Percentiles rank a stretch among this genome's conserved stretches.
These are phyloP conservation scores for Tamandua tetradactyla DNA, from an alignment of 2,797 vertebrate genomes.

Conservation along the genomic window DNA sequence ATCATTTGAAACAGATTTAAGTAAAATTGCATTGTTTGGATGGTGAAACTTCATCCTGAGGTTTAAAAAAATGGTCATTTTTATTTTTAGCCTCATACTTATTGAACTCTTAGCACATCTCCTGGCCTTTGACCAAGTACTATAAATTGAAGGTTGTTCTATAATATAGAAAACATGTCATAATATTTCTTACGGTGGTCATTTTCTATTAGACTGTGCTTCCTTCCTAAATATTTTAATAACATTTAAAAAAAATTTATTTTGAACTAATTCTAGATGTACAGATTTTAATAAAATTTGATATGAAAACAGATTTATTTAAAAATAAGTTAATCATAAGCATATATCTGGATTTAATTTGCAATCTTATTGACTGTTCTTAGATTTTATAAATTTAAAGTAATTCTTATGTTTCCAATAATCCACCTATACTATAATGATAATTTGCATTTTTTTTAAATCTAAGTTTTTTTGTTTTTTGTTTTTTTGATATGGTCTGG, in stretches of 20 bases:
- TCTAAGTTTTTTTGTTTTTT: neutral
- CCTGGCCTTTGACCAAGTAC: neutral
- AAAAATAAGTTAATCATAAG: neutral
- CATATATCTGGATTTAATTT: constrained; percentile 22
- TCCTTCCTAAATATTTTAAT: constrained; percentile 37
- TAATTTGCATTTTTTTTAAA: constrained; percentile 40
- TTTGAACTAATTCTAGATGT: constrained; percentile 49
- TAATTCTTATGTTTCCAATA: constrained; percentile 35
- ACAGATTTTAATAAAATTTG: constrained; percentile 34
- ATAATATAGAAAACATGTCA: constrained; percentile 15
- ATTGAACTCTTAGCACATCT: neutral
- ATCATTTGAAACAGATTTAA: neutral
- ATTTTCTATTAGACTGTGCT: constrained; percentile 36
- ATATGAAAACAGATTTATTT: constrained; percentile 22
- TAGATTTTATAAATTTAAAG: constrained; percentile 29
- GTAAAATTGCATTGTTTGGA: neutral
- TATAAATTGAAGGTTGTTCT: neutral
- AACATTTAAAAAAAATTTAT: neutral
- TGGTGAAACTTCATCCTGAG: neutral
- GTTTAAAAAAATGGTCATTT: neutral
- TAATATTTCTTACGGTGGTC: neutral
- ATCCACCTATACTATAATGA: neutral
- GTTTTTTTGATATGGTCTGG: too few species aligned
- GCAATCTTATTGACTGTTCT: constrained; percentile 24
- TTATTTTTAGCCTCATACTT: neutral